Conservation (phyloP, 2,797 vertebrate genomes). For the Hydrophis major region DNA sequence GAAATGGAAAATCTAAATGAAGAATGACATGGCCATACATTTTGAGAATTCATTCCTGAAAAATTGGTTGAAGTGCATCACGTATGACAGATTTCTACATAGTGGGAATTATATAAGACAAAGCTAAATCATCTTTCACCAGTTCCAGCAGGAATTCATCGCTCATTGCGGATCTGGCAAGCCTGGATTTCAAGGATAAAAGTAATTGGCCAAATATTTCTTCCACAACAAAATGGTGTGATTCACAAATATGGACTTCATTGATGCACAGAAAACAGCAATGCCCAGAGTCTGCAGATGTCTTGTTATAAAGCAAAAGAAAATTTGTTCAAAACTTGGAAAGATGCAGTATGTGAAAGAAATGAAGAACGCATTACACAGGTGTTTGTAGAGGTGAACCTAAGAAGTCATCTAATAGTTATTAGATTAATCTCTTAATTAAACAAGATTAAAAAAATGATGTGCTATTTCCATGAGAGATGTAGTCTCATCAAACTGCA, state of each 20-base stretch:
- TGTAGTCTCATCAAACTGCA: not conserved
- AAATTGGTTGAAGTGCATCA: not conserved
- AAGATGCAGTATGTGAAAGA: not conserved
- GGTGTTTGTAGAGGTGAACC: not conserved
- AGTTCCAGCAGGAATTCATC: not conserved
- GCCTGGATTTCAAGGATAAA: not conserved
- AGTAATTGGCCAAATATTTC: not conserved
- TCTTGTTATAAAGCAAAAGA: not conserved
- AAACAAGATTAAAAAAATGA: not conserved
- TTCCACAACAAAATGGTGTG: not conserved
- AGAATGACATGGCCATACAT: not conserved
- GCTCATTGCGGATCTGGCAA: not conserved
- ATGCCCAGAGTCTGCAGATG: not conserved
- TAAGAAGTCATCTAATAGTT: not conserved
- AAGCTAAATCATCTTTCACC: not conserved
- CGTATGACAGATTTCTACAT: not conserved
- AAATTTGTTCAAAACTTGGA: not conserved
- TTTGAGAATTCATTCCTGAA: not conserved
- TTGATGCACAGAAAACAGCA: not conserved
- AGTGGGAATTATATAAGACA: not conserved
- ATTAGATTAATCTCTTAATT: not conserved
- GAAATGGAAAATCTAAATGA: conserved; percentile 17
- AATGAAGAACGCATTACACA: not conserved
- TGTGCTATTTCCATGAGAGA: not conserved
- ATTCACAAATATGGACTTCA: not conserved